phyloP scores from a whole-genome alignment of 2,113 vertebrate species.

The Protomyctophum bolini region DNA sequence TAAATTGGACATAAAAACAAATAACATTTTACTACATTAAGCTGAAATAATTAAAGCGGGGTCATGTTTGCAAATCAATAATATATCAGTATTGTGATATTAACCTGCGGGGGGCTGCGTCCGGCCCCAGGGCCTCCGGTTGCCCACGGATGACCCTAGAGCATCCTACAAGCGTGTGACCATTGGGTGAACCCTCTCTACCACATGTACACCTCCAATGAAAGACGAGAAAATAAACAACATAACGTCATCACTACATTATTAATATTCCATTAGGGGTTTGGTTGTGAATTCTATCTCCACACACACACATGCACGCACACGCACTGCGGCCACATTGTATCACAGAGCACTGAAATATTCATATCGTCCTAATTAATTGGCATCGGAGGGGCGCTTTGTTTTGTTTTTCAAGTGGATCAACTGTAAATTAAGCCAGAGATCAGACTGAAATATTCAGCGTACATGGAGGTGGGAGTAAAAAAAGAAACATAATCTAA shows the following conservation, averaged over 20 bases:
- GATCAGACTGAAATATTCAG: slow-evolving; percentile 69
- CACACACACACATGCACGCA: background rate
- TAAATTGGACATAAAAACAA: too few relatives aligned
- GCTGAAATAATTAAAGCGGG: too few relatives aligned
- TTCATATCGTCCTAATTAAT: slow-evolving; percentile 82
- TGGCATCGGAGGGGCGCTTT: slow-evolving; percentile 69
- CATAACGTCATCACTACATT: slow-evolving; percentile 67
- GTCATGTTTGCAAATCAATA: too few relatives aligned
- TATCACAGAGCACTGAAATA: slow-evolving; percentile 79
- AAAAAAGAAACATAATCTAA: slow-evolving; percentile 43
- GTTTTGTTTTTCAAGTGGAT: slow-evolving; percentile 66
- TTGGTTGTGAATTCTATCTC: slow-evolving; percentile 76
- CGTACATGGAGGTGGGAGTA: slow-evolving; percentile 32
- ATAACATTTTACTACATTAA: too few relatives aligned
- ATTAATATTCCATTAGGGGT: slow-evolving; percentile 78
- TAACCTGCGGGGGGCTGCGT: background rate
- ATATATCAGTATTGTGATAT: too few relatives aligned
- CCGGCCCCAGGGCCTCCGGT: too few relatives aligned
- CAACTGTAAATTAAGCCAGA: slow-evolving; percentile 67
- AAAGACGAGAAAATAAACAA: slow-evolving; percentile 65
- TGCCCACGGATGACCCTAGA: background rate
- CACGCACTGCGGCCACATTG: slow-evolving; percentile 67
- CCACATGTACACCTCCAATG: slow-evolving; percentile 50
- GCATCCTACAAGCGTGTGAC: slow-evolving; percentile 19
- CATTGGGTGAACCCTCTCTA: slow-evolving; percentile 51